phyloP scores from a whole-genome alignment of 2,797 vertebrate genomes.

The Limnodromus scolopaceus region DNA sequence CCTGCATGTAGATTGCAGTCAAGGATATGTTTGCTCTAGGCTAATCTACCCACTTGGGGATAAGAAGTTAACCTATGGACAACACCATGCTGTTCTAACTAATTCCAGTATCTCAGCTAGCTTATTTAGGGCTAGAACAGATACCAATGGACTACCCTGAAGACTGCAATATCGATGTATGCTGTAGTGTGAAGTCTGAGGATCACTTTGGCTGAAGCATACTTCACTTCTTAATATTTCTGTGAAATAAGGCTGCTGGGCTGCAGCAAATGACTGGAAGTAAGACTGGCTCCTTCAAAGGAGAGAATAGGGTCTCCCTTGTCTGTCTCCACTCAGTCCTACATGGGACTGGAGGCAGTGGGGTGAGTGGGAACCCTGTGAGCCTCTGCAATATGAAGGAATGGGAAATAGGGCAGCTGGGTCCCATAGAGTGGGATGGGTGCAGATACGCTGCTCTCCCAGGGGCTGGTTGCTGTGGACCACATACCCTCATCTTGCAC shows the following conservation, averaged over 20 bases:
- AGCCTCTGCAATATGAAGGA: not conserved
- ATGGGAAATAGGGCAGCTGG: not conserved
- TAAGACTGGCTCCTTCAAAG: not conserved
- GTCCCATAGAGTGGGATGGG: not conserved
- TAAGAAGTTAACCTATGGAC: not conserved
- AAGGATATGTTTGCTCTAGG: conserved; percentile 23
- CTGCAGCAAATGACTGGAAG: not conserved
- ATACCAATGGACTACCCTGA: not conserved
- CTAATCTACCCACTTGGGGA: not conserved
- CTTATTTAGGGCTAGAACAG: conserved; percentile 2
- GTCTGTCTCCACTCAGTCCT: not conserved
- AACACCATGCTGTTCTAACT: not conserved
- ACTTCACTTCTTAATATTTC: not conserved
- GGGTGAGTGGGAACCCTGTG: not conserved
- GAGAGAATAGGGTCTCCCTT: not conserved
- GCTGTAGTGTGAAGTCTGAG: not conserved
- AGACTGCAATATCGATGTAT: not conserved
- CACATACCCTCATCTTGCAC: not conserved
- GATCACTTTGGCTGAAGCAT: not conserved
- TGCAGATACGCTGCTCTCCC: not conserved
- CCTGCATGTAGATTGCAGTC: not conserved
- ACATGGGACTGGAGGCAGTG: accelerated
- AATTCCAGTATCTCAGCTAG: not conserved
- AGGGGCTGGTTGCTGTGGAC: not conserved
- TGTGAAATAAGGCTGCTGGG: not conserved